Evolutionary conservation across 2,888 invertebrate species (phyloP), one percentile per base, ranked within the genome.

Genomic region (Xanthorhoe spadicearia): DNA sequence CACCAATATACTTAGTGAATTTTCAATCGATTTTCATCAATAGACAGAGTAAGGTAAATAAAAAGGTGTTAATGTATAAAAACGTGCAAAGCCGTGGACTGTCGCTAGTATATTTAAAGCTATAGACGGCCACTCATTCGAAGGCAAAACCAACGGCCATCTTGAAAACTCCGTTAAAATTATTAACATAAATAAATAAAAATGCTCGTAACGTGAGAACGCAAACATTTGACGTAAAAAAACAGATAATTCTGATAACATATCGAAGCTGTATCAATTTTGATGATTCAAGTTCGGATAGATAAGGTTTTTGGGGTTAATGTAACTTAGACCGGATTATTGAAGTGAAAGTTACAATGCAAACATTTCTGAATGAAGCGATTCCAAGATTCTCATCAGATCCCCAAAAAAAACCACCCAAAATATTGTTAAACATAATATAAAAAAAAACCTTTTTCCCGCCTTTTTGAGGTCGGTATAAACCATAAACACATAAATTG

Each of bases 251-350:
- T 57, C 15, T 46, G 57, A 63, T 63, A 53, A 48, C 35, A 23
- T 66, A 66, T 66, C 65, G 9, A 51, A 15, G 55, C 63, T 62
- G 52, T 51, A 57, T 63, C 52, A 54, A 64, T 58, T 54, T 59
- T 23, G 66, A 59, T 58, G 54, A 58, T 54, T 59, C 58, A 66
- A 66, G 66, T 61, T 66, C 48, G 43, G 7, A 63, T 18, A 3
- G 43, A 61, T 61, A 52, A 32, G 13, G 61, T 53, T 66, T 55
- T 49, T 56, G 28, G 56, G 50, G 63, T 63, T 56, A 52, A 28
- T 56, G 38, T 23, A 49, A 48, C 46, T 23, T 56, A 19, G 17
- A 43, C 19, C 19, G n/a, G 10, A n/a, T 43, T 55, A 3, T n/a
- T 6, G 8, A n/a, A 53, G n/a, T 7, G 9, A 48, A 1, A 48